Percentiles rank a stretch among this genome's conserved stretches.
phyloP scores from a whole-genome alignment of 2,113 vertebrate genomes.

The Pholis gunnellus region DNA sequence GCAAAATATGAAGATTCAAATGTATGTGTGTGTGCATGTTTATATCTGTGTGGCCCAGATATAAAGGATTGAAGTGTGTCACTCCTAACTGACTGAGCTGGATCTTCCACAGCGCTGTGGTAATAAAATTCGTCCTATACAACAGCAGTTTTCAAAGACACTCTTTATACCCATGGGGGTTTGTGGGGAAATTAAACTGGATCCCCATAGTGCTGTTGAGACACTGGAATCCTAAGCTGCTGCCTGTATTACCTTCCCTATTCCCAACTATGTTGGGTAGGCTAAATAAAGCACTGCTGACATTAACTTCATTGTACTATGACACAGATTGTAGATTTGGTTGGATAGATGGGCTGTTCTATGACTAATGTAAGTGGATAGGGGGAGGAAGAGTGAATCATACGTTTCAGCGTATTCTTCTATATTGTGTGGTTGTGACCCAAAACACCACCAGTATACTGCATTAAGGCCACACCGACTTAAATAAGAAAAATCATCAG shows the following conservation, averaged over 20 bases:
- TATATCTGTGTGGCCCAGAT: conserved; percentile 43
- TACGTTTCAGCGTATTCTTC: conserved; percentile 2
- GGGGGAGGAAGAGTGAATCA: conserved; percentile 42
- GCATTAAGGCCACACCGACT: not conserved
- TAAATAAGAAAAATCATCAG: not conserved
- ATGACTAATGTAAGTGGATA: conserved; percentile 18
- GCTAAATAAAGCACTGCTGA: conserved; percentile 28
- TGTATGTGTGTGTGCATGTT: conserved; percentile 1
- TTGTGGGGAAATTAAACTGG: conserved; percentile 63
- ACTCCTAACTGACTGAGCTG: conserved; percentile 50
- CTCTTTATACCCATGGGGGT: conserved; percentile 53
- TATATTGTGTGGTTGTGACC: conserved; percentile 31
- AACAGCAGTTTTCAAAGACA: conserved; percentile 63
- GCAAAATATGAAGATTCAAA: not conserved
- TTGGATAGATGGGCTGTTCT: conserved; percentile 16
- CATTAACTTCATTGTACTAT: conserved; percentile 23
- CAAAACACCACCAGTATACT: conserved; percentile 26
- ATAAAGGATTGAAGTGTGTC: conserved; percentile 46
- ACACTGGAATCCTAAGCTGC: conserved; percentile 41
- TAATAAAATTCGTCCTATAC: conserved; percentile 63
- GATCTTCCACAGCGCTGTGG: conserved; percentile 43
- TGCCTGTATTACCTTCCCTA: conserved; percentile 29
- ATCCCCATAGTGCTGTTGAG: conserved; percentile 48
- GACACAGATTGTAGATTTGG: conserved; percentile 32
- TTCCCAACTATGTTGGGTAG: conserved; percentile 19